phyloP scores from a whole-genome alignment of 2,888 invertebrate genomes.

The Gandaritis pyraliata region DNA sequence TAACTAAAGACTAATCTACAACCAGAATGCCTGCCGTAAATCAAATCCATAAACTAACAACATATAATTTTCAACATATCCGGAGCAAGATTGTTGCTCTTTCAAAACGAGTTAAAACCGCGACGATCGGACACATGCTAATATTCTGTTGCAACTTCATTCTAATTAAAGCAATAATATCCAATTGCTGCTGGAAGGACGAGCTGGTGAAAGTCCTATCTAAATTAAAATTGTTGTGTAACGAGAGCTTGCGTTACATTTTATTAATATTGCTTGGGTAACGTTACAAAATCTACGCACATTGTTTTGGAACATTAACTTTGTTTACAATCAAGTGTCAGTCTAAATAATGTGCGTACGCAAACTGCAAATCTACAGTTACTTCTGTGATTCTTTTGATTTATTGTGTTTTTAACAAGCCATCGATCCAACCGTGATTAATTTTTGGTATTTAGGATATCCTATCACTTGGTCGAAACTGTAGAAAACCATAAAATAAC shows the following conservation, averaged over 20 bases:
- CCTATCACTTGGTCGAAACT: too few relatives aligned
- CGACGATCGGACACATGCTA: slow-evolving; percentile 18
- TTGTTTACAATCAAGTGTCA: slow-evolving; percentile 47
- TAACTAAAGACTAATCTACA: background rate
- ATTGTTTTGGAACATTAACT: slow-evolving; percentile 15
- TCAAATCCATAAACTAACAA: too few relatives aligned
- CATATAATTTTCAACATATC: slow-evolving; percentile 30
- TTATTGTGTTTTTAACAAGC: background rate
- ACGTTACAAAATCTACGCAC: slow-evolving; percentile 37
- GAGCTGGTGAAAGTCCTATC: slow-evolving; percentile 28
- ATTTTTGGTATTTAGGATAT: too few relatives aligned
- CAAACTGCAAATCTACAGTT: slow-evolving; percentile 37
- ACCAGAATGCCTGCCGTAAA: background rate
- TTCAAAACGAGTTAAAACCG: slow-evolving; percentile 10
- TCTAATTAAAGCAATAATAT: slow-evolving; percentile 29
- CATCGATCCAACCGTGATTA: too few relatives aligned
- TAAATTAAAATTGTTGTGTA: slow-evolving; percentile 17
- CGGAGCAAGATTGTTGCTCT: slow-evolving; percentile 24
- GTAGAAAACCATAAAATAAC: too few relatives aligned
- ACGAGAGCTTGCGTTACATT: slow-evolving; percentile 27
- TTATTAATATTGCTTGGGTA: slow-evolving; percentile 29
- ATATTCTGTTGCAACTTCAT: slow-evolving; percentile 21
- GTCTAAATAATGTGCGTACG: slow-evolving; percentile 40
- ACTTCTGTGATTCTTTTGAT: background rate
- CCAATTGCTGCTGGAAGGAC: slow-evolving; percentile 28